Evolutionary conservation across 92 coral and sea anemone species (phyloP).

Genomic region (Paragorgia papillata): DNA sequence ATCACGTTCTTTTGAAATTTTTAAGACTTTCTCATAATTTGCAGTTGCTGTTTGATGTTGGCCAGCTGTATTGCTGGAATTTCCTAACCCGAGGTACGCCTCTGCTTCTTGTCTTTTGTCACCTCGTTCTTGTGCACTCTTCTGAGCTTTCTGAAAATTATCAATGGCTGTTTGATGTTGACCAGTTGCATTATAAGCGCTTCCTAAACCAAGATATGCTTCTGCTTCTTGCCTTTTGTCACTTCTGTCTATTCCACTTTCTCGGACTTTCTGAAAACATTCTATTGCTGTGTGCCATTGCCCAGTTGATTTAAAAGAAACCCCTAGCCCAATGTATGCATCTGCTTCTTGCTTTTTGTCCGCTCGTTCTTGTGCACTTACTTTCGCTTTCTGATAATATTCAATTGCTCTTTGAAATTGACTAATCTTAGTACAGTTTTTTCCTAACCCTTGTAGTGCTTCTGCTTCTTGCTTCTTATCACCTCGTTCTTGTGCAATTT

Average conservation of each 20-base stretch:
- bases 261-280: neutral
- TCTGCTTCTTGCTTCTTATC: neutral
- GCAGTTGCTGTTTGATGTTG: neutral
- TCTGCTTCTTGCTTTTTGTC: neutral
- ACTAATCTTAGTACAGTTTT: neutral
- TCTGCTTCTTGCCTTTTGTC: neutral
- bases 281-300: neutral
- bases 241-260: neutral
- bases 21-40: conserved; percentile 17
- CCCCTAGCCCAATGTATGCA: conserved; percentile 6
- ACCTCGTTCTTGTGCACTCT: conserved; percentile 14
- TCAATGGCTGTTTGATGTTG: conserved; percentile 3
- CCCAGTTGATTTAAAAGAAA: neutral
- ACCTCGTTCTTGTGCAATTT: neutral
- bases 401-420: neutral
- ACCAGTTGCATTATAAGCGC: neutral
- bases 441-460: neutral
- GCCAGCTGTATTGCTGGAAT: neutral
- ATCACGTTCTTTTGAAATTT: conserved; percentile 37
- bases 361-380: neutral
- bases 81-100: conserved; percentile 4
- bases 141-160: neutral
- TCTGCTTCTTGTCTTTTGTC: neutral
- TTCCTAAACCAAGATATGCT: neutral
- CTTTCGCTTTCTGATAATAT: neutral